Percentiles rank a stretch among this genome's conserved stretches.
These are phyloP conservation scores for Periophthalmus modestus DNA, from an alignment of 2,113 vertebrate genomes.

Conservation along the genomic window DNA sequence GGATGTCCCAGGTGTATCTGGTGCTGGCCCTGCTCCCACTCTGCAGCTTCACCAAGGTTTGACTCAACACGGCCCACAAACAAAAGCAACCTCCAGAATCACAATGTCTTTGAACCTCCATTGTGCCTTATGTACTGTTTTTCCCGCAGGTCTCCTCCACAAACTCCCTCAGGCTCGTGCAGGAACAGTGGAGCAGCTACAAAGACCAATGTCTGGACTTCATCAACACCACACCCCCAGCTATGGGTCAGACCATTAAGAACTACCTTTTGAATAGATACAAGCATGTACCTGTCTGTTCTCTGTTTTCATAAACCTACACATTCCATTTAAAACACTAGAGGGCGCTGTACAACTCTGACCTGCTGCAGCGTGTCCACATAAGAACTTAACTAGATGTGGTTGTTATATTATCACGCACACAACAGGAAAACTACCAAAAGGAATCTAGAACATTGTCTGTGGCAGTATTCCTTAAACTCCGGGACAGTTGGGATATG, in stretches of 20 bases:
- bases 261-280: background rate
- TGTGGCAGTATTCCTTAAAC: too few relatives aligned
- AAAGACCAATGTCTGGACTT: conserved; percentile 70
- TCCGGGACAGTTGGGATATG: too few relatives aligned
- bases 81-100: background rate
- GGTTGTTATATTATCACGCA: too few relatives aligned
- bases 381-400: too few relatives aligned
- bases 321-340: too few relatives aligned
- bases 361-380: too few relatives aligned
- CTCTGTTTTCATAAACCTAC: too few relatives aligned
- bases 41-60: conserved; percentile 79
- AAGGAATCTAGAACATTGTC: too few relatives aligned
- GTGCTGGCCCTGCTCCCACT: conserved; percentile 68
- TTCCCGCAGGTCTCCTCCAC: conserved; percentile 64
- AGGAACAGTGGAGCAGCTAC: conserved; percentile 77
- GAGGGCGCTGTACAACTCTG: too few relatives aligned
- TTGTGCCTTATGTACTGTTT: background rate
- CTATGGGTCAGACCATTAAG: conserved; percentile 55
- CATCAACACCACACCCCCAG: conserved; percentile 50
- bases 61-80: background rate
- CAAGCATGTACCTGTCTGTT: background rate
- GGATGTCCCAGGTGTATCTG: conserved; percentile 76
- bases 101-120: background rate
- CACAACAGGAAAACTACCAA: too few relatives aligned
- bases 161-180: conserved; percentile 70